Percentiles rank a stretch among this genome's conserved stretches.
phyloP scores from a whole-genome alignment of 1,140 invertebrate species.

The Halictus rubicundus region DNA sequence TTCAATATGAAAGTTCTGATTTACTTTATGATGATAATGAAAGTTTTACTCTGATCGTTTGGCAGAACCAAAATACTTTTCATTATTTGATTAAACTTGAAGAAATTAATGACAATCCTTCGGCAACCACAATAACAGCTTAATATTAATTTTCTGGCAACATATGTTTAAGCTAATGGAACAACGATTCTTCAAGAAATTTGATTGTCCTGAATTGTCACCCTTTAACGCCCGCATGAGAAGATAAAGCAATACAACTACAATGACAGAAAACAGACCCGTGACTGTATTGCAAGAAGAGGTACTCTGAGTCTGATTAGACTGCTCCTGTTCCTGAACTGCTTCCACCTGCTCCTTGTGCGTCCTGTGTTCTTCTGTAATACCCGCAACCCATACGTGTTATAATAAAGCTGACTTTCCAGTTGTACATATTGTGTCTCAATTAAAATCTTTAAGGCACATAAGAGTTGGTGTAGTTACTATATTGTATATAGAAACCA shows the following conservation, averaged over 20 bases:
- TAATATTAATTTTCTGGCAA: background rate
- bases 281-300: constrained; percentile 77
- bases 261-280: constrained; percentile 79
- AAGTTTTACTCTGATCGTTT: background rate
- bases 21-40: background rate
- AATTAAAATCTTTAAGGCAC: constrained; percentile 36
- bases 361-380: constrained; percentile 78
- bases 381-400: constrained; percentile 77
- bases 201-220: background rate
- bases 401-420: constrained; percentile 65
- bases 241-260: constrained; percentile 74
- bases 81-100: background rate
- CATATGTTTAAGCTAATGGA: background rate
- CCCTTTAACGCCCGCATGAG: constrained; percentile 43
- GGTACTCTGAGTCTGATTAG: constrained; percentile 77
- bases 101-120: background rate
- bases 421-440: constrained; percentile 43
- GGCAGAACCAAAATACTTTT: background rate
- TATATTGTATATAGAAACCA: constrained; percentile 26
- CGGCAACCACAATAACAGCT: background rate
- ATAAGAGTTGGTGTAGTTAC: constrained; percentile 44
- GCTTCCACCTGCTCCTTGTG: constrained; percentile 77
- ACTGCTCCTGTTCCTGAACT: constrained; percentile 74
- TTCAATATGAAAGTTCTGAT: background rate
- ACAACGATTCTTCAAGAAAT: background rate